A percentile compares a stretch with the other conserved stretches of the same genome.
These are phyloP conservation scores for Myiozetetes cayanensis DNA, from an alignment of 2,113 vertebrate genomes.

Conservation along the genomic window DNA sequence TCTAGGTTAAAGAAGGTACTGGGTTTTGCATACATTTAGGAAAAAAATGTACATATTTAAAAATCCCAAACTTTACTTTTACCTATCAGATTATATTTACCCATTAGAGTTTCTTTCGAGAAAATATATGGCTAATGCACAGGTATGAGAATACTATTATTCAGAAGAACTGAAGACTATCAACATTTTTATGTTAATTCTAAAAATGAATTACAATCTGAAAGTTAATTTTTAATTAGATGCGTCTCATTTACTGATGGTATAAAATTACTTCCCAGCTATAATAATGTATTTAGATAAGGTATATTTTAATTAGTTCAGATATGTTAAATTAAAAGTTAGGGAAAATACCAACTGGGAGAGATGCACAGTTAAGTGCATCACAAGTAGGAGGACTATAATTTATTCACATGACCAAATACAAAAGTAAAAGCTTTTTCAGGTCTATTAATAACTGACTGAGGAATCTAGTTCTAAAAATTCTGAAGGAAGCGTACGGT, in stretches of 20 bases:
- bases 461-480: background rate
- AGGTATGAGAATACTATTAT: background rate
- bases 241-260: background rate
- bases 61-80: background rate
- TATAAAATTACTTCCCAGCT: background rate
- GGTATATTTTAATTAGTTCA: conserved; percentile 21
- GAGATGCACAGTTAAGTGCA: background rate
- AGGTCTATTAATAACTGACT: background rate
- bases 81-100: background rate
- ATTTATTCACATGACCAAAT: conserved; percentile 27
- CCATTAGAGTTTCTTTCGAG: background rate
- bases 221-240: conserved; percentile 13
- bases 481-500: background rate
- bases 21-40: background rate
- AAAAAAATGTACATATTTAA: background rate
- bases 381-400: background rate
- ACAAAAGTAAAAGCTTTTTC: background rate
- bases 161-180: background rate
- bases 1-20: background rate
- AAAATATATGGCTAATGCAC: background rate
- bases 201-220: background rate
- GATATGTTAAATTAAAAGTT: conserved; percentile 4
- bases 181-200: conserved; percentile 18
- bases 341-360: background rate
- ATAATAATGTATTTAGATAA: conserved; percentile 11